Conservation (phyloP, 2,797 vertebrate species). For the Cyprinodon diabolis region DNA sequence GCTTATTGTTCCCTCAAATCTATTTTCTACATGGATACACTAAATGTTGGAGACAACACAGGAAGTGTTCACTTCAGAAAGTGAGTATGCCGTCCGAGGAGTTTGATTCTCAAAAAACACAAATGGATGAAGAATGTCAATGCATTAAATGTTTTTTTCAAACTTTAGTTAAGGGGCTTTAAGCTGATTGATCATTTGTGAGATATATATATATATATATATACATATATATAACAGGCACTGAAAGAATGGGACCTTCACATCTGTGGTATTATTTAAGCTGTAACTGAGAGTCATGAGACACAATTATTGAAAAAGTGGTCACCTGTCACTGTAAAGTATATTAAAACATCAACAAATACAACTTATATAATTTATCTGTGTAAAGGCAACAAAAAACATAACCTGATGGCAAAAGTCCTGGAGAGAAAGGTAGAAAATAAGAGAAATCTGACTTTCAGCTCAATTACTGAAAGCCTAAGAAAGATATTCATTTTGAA, state of each 20-base stretch:
- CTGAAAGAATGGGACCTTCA: neutral
- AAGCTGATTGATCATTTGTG: too few relatives aligned
- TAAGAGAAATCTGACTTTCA: conserved; percentile 40
- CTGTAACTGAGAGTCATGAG: neutral
- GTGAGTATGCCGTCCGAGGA: too few relatives aligned
- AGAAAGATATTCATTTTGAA: conserved; percentile 56
- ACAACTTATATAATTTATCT: neutral
- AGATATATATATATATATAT: too few relatives aligned
- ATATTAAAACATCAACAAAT: neutral
- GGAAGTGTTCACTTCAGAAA: neutral
- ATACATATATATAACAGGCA: neutral
- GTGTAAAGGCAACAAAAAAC: conserved; percentile 9
- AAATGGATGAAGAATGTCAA: neutral
- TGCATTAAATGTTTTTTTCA: neutral
- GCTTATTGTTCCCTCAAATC: neutral
- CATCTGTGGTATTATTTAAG: neutral
- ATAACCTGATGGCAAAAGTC: conserved; percentile 51
- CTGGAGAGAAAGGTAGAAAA: conserved; percentile 30
- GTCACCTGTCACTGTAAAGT: neutral
- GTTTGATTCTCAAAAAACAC: neutral
- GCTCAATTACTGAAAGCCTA: conserved; percentile 63
- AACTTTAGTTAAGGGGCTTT: neutral
- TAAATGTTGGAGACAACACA: neutral
- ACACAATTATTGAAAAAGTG: neutral
- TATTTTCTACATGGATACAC: neutral